Evolutionary conservation across 2,113 vertebrate species (phyloP), one percentile per base, ranked within the genome.

Genomic region (Percina caprodes): DNA sequence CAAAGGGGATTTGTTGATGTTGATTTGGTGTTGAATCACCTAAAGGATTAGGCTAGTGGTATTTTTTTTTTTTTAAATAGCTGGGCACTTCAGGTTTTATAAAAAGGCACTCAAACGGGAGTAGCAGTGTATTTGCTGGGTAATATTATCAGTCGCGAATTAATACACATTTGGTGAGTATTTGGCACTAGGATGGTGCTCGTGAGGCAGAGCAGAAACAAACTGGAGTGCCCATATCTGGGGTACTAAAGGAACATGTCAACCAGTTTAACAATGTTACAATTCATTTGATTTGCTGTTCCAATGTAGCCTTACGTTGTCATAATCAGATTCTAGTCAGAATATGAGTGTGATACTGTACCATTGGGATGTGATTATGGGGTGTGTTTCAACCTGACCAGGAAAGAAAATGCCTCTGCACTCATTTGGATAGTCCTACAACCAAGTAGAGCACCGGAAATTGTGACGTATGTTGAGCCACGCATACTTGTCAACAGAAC

Each of bases 1-100:
- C 48, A 26, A 56, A 70, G 16, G 19, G 30, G 56, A 66, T 84
- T 70, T 69, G 23, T 30, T 30, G 30, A 30, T 30, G 30, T 30
- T 30, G 30, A 30, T 30, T 30, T 30, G 55, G 49, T 5, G 4
- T 18, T n/a, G 21, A 84, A 65, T 24, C n/a, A 70, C 56, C 24
- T 16, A 54, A 24, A 56, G n/a, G 15, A 60, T 56, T 58, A 66
- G 15, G n/a, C 5, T 4, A 4, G 21, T 14, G 30, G 3, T 21
- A 52, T 45, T 58, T 30, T 30, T 30, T 30, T 30, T 54, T 23
- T 54, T 3, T 54, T 11, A 30, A 33, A 60, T 16, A 61, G 30
- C 30, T 5, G 54, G 5, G 15, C 58, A 19, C 58, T 60, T 7
- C 18, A 18, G 16, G 4, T 30, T 60, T 19, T 35, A 33, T 11